Conservation (phyloP, 1,140 invertebrate species). For the Ruditapes philippinarum region DNA sequence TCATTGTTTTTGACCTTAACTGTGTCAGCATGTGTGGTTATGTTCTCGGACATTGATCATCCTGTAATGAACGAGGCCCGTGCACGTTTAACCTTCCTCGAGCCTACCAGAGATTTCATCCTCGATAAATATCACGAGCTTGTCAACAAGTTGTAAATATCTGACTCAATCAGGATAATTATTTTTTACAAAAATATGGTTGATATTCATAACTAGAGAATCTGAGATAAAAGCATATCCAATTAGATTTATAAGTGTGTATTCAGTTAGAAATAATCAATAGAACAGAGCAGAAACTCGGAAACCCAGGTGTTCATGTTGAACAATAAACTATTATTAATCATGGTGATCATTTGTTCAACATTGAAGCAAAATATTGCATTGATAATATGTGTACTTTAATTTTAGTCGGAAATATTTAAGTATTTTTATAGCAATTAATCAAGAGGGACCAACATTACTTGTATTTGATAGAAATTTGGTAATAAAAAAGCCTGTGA, state of each 20-base stretch:
- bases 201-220: neutral
- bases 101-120: conserved; percentile 79
- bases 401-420: no score
- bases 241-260: neutral
- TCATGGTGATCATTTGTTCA: no score
- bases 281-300: no score
- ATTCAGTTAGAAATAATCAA: no score
- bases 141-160: conserved; percentile 45
- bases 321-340: no score
- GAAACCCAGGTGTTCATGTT: no score
- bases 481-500: no score
- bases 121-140: conserved; percentile 66
- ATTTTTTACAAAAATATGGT: conserved; percentile 12
- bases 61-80: conserved; percentile 73
- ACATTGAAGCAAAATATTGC: no score
- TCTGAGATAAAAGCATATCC: neutral
- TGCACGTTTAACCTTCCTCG: conserved; percentile 76
- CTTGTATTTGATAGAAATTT: no score
- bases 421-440: no score
- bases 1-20: conserved; percentile 76
- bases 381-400: no score
- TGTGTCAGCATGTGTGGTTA: conserved; percentile 75
- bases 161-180: neutral
- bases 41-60: conserved; percentile 80
- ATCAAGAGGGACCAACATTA: no score